Conservation (phyloP, 1,140 invertebrate species). For the Papilio dardanus region DNA sequence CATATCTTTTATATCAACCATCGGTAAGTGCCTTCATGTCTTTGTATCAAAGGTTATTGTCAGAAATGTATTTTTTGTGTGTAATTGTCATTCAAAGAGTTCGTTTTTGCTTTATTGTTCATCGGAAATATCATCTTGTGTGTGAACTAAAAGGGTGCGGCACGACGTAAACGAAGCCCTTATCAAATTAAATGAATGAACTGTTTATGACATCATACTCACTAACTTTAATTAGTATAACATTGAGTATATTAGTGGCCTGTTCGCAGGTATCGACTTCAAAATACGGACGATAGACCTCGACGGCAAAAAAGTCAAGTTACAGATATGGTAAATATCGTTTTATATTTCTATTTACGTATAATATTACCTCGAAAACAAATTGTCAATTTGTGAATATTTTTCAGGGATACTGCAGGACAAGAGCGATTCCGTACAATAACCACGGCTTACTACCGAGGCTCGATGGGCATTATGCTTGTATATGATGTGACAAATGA, state of each 20-base stretch:
- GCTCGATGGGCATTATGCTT: slow-evolving; percentile 99
- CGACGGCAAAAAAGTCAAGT: slow-evolving; percentile 98
- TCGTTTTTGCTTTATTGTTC: slow-evolving; percentile 70
- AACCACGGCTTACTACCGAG: slow-evolving; percentile 98
- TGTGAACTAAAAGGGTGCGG: slow-evolving; percentile 64
- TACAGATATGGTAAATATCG: slow-evolving; percentile 96
- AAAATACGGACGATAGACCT: slow-evolving; percentile 99
- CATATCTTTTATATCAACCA: slow-evolving; percentile 98
- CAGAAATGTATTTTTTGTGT: slow-evolving; percentile 75
- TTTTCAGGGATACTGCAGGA: slow-evolving; percentile 94
- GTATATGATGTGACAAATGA: slow-evolving; percentile 99
- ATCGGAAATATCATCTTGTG: slow-evolving; percentile 55
- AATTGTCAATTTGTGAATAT: slow-evolving; percentile 32
- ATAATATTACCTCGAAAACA: not conserved
- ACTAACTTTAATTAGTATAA: slow-evolving; percentile 77
- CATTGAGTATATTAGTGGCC: slow-evolving; percentile 55
- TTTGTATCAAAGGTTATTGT: slow-evolving; percentile 80
- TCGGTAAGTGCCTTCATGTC: slow-evolving; percentile 87
- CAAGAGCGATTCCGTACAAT: slow-evolving; percentile 98
- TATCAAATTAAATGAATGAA: slow-evolving; percentile 71
- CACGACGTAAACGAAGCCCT: slow-evolving; percentile 61
- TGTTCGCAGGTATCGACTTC: slow-evolving; percentile 96
- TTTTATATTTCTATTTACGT: slow-evolving; percentile 27
- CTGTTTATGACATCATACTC: slow-evolving; percentile 78
- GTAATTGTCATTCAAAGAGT: slow-evolving; percentile 66